phyloP scores from a whole-genome alignment of 2,888 invertebrate species.

The Ophion ventricosus region DNA sequence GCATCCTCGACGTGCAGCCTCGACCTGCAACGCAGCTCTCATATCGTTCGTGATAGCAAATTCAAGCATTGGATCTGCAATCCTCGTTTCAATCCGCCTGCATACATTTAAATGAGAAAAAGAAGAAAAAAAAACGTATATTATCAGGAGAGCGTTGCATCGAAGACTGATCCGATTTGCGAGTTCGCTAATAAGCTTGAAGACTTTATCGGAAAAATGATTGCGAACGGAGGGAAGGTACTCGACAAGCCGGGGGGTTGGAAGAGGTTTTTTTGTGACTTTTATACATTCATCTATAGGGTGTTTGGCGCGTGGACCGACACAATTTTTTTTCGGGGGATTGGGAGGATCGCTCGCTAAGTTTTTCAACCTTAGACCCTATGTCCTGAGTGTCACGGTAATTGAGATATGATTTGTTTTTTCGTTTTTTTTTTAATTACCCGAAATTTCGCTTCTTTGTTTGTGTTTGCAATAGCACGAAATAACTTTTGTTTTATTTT shows the following conservation, averaged over 20 bases:
- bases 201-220: slow-evolving; percentile 20
- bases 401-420: no score
- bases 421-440: no score
- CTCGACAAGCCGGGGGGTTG: neutral
- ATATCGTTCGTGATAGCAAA: neutral
- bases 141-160: neutral
- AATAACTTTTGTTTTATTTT: no score
- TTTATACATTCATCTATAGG: neutral
- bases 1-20: neutral
- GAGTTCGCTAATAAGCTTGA: neutral
- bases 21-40: neutral
- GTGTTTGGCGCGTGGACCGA: no score
- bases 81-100: neutral
- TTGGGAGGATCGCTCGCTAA: no score
- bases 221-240: neutral
- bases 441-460: no score
- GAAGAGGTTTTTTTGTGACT: neutral
- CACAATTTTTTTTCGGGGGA: no score
- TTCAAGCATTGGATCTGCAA: neutral
- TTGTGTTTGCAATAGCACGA: no score
- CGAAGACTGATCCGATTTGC: slow-evolving; percentile 8
- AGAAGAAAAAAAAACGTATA: neutral
- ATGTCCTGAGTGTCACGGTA: no score
- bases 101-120: neutral
- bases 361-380: no score